Percentiles rank a stretch among this genome's conserved stretches.
phyloP scores from a whole-genome alignment of 2,888 invertebrate species.

The Oasisia sp. region DNA sequence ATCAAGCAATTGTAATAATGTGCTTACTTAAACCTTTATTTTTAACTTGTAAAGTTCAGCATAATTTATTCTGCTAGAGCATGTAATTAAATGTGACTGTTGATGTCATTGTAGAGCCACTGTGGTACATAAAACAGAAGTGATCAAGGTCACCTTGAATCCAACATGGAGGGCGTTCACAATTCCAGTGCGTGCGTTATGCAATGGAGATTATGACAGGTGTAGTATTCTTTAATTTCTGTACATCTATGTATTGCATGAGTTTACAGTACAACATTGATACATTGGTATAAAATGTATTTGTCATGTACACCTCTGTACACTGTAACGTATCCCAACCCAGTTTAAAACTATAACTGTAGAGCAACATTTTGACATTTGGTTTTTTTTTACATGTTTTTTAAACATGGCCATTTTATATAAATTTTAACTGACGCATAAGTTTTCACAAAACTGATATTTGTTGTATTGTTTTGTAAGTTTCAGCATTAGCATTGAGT shows the following conservation, averaged over 20 bases:
- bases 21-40: neutral
- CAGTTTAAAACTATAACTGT: neutral
- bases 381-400: neutral
- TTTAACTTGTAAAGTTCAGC: neutral
- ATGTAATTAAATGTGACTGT: neutral
- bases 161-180: constrained; percentile 70
- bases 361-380: neutral
- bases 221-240: constrained; percentile 30
- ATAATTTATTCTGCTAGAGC: neutral
- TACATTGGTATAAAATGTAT: neutral
- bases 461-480: neutral
- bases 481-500: neutral
- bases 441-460: neutral
- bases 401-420: neutral
- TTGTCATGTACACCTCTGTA: too few species aligned
- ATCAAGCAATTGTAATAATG: neutral
- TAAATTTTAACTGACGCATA: neutral
- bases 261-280: neutral
- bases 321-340: too few species aligned
- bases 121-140: constrained; percentile 71
- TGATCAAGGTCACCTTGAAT: constrained; percentile 68
- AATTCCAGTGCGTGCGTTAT: constrained; percentile 67
- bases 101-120: constrained; percentile 60
- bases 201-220: constrained; percentile 69
- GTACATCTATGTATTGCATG: neutral